Conservation (phyloP, 2,113 vertebrate species). For the Colinus virginianus region DNA sequence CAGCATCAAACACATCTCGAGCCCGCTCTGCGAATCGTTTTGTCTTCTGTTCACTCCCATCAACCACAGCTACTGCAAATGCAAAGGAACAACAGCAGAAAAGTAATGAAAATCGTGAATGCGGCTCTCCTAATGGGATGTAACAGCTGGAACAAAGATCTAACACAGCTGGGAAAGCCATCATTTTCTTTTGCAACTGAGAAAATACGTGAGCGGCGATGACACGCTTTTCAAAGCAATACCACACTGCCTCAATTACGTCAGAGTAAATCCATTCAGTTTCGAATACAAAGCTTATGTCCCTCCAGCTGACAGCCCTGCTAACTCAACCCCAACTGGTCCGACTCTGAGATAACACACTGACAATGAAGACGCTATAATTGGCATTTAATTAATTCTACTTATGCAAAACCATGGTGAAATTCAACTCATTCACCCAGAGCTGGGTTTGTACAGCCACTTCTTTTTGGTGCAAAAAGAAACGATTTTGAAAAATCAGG, state of each 20-base stretch:
- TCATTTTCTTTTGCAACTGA: neutral
- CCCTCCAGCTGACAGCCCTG: conserved; percentile 58
- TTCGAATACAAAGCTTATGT: conserved; percentile 36
- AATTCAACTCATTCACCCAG: conserved; percentile 51
- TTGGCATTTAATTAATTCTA: conserved; percentile 63
- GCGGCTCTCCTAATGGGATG: conserved; percentile 62
- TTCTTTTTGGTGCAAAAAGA: conserved; percentile 38
- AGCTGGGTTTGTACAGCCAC: conserved; percentile 12
- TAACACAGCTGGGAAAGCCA: conserved; percentile 59
- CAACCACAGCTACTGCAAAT: conserved; percentile 43
- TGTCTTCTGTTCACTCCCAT: conserved; percentile 38
- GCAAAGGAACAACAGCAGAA: conserved; percentile 69
- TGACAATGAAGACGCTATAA: conserved; percentile 60
- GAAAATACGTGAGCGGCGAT: neutral
- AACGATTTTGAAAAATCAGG: neutral
- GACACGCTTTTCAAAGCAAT: conserved; percentile 34
- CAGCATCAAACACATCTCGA: conserved; percentile 35
- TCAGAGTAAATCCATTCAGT: conserved; percentile 61
- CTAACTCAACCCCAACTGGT: conserved; percentile 55
- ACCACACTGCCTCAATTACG: neutral
- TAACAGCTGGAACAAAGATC: conserved; percentile 72
- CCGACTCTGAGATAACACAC: conserved; percentile 35
- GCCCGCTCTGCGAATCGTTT: conserved; percentile 29
- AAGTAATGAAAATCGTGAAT: conserved; percentile 45
- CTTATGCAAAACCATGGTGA: conserved; percentile 59